Conservation (phyloP, 2,888 invertebrate genomes). For the Strigamia transsilvanica region DNA sequence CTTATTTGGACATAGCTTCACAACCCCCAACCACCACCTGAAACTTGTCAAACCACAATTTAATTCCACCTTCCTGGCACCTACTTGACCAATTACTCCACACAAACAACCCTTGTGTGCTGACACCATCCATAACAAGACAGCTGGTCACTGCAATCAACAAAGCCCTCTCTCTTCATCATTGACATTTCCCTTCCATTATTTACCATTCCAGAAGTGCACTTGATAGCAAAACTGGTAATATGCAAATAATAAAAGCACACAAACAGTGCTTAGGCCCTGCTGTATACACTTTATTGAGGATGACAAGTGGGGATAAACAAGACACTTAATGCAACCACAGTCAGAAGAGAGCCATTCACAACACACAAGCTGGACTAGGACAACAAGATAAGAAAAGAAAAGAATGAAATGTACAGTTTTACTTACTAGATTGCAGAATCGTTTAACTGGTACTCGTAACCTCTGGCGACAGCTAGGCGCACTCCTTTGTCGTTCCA, state of each 20-base stretch:
- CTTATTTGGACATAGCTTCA: background rate
- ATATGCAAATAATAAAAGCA: constrained; percentile 32
- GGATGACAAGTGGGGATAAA: constrained; percentile 9
- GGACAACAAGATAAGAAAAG: background rate
- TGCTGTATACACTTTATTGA: background rate
- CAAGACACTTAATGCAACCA: constrained; percentile 31
- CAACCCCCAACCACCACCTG: background rate
- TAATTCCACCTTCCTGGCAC: constrained; percentile 22
- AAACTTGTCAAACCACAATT: constrained; percentile 1
- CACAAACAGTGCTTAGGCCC: background rate
- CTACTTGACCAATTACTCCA: constrained; percentile 23
- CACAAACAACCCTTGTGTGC: constrained; percentile 6
- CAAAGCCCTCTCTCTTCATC: background rate
- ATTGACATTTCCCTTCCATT: background rate
- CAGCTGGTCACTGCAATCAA: constrained; percentile 24
- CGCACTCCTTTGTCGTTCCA: constrained; percentile 74
- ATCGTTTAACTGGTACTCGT: constrained; percentile 74
- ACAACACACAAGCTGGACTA: background rate
- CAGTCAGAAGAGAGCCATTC: background rate
- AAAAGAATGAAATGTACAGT: background rate
- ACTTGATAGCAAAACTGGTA: constrained; percentile 15
- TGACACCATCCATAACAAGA: background rate
- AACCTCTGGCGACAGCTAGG: constrained; percentile 72
- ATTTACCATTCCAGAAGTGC: background rate
- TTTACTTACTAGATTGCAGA: constrained; percentile 72